Evolutionary conservation across 2,888 invertebrate genomes (phyloP), one percentile per base, ranked within the genome.

Genomic region (Drosophila paramelanica): DNA sequence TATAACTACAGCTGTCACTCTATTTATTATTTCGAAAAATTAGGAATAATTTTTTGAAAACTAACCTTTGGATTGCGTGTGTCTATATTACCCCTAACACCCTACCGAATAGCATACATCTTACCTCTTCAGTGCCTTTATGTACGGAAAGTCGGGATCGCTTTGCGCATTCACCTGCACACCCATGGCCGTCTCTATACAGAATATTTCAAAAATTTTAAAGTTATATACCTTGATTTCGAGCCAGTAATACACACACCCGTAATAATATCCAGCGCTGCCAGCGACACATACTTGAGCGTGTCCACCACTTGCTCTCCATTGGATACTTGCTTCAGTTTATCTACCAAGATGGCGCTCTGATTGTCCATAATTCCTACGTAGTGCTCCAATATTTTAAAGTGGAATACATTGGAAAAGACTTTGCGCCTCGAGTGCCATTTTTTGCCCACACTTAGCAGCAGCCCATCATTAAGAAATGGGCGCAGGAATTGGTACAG

Each of bases 341-440:
- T 94, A 1, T 94, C 90, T 0, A 94, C 91, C 75, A 96, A 91
- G 10, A 94, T 92, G 11, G 92, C 91, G 13, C 94, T 93, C 69
- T 95, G 95, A 59, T 93, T 93, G 77, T 96, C 94, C 90, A 96
- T 96, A 0, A 95, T 94, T 0, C 94, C 94, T 17, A 95, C 90
- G 89, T 95, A 96, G 75, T 95, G 94, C 83, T 96, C 95, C 46
- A 96, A 91, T 62, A 96, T 95, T 82, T 95, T 95, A 89, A 96
- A 96, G 90, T 96, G 96, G 89, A 96, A 96, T 0, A 96, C 94
- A 2, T 95, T 96, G 0, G 96, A 96, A 67, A 96, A 91, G 69
- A 96, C 93, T 90, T 95, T 96, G 31, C 96, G 93, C 42, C 95
- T 93, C 0, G 92, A 91, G 80, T 93, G 94, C 96, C 96, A 96